Evolutionary conservation across 2,888 invertebrate species (phyloP).

Genomic region (Augiades crinisus): DNA sequence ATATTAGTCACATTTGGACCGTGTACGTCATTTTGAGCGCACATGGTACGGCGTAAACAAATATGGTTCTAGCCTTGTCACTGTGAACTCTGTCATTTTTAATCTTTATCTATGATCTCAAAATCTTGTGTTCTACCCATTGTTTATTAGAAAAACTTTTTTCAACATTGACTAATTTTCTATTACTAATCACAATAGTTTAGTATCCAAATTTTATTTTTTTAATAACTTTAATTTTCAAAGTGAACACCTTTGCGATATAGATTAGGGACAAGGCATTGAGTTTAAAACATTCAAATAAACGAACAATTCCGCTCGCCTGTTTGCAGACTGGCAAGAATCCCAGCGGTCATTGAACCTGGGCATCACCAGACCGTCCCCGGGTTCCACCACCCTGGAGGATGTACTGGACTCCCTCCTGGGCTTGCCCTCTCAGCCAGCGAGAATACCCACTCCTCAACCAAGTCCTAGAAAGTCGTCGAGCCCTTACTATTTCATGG

Average conservation of each 20-base stretch:
- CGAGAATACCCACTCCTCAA: constrained; percentile 88
- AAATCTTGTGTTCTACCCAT: too few species aligned
- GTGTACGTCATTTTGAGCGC: too few species aligned
- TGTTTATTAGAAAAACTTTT: too few species aligned
- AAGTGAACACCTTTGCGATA: too few species aligned
- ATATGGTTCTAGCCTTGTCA: too few species aligned
- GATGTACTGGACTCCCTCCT: constrained; percentile 96
- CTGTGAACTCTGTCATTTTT: too few species aligned
- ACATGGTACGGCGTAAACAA: too few species aligned
- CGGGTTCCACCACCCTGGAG: constrained; percentile 93
- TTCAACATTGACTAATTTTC: too few species aligned
- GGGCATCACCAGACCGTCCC: constrained; percentile 84
- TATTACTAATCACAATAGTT: too few species aligned
- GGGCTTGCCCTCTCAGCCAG: constrained; percentile 88
- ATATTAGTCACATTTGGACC: too few species aligned
- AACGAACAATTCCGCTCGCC: constrained; percentile 2
- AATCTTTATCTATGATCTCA: too few species aligned
- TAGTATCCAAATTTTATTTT: background rate
- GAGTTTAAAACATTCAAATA: background rate
- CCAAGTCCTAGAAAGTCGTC: constrained; percentile 74
- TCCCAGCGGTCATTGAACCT: constrained; percentile 74
- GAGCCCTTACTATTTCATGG: constrained; percentile 73
- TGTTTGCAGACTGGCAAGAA: constrained; percentile 76
- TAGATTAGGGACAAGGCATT: background rate
- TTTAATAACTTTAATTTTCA: too few species aligned